Evolutionary conservation across 2,113 vertebrate genomes (phyloP).

Genomic region (Sceloporus undulatus): DNA sequence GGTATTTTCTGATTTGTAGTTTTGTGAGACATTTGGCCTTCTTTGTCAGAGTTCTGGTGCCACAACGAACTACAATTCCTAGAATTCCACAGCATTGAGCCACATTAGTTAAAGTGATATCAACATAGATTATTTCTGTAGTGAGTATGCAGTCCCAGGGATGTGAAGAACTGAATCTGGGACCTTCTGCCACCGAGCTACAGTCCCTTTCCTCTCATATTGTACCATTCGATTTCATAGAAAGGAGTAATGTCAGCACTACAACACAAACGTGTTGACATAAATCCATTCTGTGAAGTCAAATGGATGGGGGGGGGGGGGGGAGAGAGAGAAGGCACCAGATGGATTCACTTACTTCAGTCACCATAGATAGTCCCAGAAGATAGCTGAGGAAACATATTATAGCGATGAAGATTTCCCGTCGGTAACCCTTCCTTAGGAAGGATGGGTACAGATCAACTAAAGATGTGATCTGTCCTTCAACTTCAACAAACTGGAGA

Average conservation of each 20-base stretch:
- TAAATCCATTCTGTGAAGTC: too few species aligned
- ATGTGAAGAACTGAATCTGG: not conserved
- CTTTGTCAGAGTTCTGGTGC: too few species aligned
- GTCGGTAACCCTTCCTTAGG: conserved; percentile 98
- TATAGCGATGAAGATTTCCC: conserved; percentile 98
- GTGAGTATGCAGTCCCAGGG: not conserved
- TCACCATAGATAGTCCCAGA: conserved; percentile 98
- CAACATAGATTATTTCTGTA: too few species aligned
- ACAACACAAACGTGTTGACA: not conserved
- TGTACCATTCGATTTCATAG: not conserved
- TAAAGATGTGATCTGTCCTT: conserved; percentile 99
- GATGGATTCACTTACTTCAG: conserved; percentile 84
- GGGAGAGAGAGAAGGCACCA: not conserved
- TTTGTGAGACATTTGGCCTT: too few species aligned
- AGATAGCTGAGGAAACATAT: conserved; percentile 96
- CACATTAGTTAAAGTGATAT: too few species aligned
- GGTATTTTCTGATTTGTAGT: too few species aligned
- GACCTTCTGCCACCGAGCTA: not conserved
- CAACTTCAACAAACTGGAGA: conserved; percentile 98
- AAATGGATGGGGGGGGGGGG: too few species aligned
- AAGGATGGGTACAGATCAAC: conserved; percentile 97
- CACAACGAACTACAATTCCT: too few species aligned
- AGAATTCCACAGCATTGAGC: too few species aligned
- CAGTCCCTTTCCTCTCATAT: not conserved
- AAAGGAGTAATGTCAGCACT: not conserved